Percentiles rank a stretch among this genome's conserved stretches.
phyloP scores from a whole-genome alignment of 1,140 invertebrate genomes.

The Bactericera cockerelli region DNA sequence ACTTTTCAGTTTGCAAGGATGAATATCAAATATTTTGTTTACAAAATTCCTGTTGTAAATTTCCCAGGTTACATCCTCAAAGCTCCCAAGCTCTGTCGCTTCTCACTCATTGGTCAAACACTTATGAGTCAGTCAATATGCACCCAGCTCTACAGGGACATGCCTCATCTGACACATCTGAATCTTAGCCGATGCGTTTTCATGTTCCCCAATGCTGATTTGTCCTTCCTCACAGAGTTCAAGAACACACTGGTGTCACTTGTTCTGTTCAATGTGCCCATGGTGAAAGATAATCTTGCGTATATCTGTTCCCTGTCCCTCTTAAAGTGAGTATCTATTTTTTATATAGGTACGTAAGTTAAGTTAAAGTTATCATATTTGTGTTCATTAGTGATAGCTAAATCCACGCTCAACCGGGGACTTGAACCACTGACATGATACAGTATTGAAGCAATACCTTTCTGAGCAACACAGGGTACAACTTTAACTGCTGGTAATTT shows the following conservation, averaged over 20 bases:
- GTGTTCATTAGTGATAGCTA: no score
- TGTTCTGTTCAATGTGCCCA: conserved; percentile 5
- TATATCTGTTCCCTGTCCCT: not conserved
- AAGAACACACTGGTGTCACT: not conserved
- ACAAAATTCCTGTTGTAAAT: no score
- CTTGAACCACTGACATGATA: no score
- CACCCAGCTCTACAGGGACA: not conserved
- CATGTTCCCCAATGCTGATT: not conserved
- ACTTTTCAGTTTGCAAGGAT: no score
- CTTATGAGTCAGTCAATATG: not conserved
- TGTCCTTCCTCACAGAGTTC: not conserved
- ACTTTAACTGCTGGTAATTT: no score
- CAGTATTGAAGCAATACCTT: no score
- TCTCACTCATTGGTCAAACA: not conserved
- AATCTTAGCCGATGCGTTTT: not conserved
- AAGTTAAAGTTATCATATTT: no score
- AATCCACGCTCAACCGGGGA: no score
- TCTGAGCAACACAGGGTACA: no score
- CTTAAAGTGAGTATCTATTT: not conserved
- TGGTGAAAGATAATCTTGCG: not conserved
- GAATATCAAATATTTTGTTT: no score
- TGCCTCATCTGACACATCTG: not conserved
- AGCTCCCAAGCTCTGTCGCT: not conserved
- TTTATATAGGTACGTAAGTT: no score
- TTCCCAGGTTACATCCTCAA: not conserved